These are phyloP conservation scores for Lepidurus arcticus DNA, from an alignment of 1,140 invertebrate genomes.

Conservation along the genomic window DNA sequence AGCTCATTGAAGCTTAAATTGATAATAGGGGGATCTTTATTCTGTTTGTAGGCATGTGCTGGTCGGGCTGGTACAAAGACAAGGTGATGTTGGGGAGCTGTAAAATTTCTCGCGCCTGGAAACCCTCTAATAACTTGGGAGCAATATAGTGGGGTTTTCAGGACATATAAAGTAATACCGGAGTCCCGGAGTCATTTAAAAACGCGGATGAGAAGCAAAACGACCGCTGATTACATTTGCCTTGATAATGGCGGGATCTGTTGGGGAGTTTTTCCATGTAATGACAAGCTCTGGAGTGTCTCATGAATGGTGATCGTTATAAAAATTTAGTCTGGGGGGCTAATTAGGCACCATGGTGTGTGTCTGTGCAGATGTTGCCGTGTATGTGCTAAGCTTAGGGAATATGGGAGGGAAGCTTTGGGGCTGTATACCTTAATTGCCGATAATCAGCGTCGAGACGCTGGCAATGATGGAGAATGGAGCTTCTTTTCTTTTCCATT, in stretches of 20 bases:
- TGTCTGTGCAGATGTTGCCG: not conserved
- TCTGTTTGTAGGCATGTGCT: not conserved
- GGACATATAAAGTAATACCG: too few relatives aligned
- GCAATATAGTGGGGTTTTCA: too few relatives aligned
- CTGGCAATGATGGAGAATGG: constrained; percentile 2
- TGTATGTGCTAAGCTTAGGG: constrained; percentile 2
- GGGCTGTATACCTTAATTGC: constrained; percentile 3
- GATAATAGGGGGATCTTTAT: not conserved
- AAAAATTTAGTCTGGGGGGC: not conserved
- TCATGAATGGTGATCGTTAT: constrained; percentile 6
- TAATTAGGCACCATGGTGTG: constrained; percentile 4
- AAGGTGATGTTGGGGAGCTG: too few relatives aligned
- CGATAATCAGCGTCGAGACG: constrained; percentile 9
- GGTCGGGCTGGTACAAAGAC: not conserved
- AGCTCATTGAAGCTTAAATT: not conserved
- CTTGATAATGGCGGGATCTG: not conserved
- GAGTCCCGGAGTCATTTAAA: too few relatives aligned
- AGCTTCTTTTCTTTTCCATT: not conserved
- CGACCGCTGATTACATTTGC: too few relatives aligned
- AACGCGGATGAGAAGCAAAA: too few relatives aligned
- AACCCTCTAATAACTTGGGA: too few relatives aligned
- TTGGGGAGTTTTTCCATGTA: not conserved
- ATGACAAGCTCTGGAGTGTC: constrained; percentile 15
- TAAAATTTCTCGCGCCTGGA: too few relatives aligned
- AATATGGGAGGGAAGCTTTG: not conserved